Evolutionary conservation across 2,888 invertebrate genomes (phyloP), one percentile per base, ranked within the genome.

Genomic region (Mesorhabditis belari): DNA sequence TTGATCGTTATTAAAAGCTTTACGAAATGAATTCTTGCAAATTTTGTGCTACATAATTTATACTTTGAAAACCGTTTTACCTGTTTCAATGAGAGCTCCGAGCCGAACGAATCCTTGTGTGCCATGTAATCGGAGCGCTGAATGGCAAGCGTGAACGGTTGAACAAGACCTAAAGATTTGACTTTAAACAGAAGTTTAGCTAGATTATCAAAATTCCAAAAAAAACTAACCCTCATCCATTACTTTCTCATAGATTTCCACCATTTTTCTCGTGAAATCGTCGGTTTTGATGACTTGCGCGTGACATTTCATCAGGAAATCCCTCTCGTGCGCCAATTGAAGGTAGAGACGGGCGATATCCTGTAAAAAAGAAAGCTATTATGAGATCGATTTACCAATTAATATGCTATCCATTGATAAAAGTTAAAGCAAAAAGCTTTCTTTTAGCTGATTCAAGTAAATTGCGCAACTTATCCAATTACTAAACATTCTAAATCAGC

Each of bases 51-150:
- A 49, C 4, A 49, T 28, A 63, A n/a, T n/a, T n/a, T n/a, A n/a
- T n/a, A n/a, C n/a, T 3, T n/a, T 24, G 5, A 19, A 12, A 12
- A 21, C 27, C 25, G 12, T 57, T 29, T 55, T 5, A 76, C 75
- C 68, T 78, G 78, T 58, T 77, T 78, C 26, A 79, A 61, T 9
- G 60, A 35, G 52, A 69, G 66, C 58, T 77, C 70, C 2, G 58
- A 55, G 4, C 65, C 61, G 27, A 64, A 70, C 9, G 60, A 64
- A 62, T 73, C 67, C 61, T 76, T 69, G 58, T 77, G 77, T 35
- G 71, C 73, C 80, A 80, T 80, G 63, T 80, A 80, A 61, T 80
- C 80, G 0, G 77, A 73, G 27, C 80, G 67, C 62, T 81, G 80
- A 44, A 79, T 80, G 4, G 78, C 74, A 6, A 80, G 63, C 5